Evolutionary conservation across 2,113 vertebrate genomes (phyloP), one percentile per base, ranked within the genome.

Genomic region (Platysteira castanea): DNA sequence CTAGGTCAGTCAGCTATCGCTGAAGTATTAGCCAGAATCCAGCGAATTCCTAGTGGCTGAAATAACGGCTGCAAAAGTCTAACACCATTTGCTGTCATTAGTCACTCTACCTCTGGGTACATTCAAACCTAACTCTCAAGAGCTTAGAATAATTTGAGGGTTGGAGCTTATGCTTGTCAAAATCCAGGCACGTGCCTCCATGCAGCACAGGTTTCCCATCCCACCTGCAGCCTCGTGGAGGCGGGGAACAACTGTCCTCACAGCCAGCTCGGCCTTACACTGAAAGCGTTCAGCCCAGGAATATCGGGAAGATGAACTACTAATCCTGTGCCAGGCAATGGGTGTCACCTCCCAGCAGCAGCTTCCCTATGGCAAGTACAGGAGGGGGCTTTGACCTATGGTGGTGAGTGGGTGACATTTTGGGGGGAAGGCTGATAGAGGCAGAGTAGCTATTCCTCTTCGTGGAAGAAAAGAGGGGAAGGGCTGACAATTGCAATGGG

Each of bases 1-100:
- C 92, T 97, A 94, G 93, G 95, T 95, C 95, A 97, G 82, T 11
- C 70, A 91, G 84, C 90, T 91, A 56, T 57, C 22, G 26, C 91
- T 80, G 24, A 65, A 69, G 79, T 44, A 91, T 91, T 93, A 91
- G 44, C 53, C 63, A 83, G 91, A 79, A 96, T 69, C 33, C 84
- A 50, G 87, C 4, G 30, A 80, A 83, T 86, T 91, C 82, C 87
- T 91, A 18, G 46, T 86, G 75, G 90, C 87, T 82, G 63, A 69
- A 96, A 80, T 74, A 97, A 77, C 15, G 12, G 82, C 19, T 77
- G 92, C 39, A 69, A 13, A 50, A 85, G 35, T 26, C 92, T 67
- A 74, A 80, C 39, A 26, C 54, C 76, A 19, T 80, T 90, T 88
- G 69, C 79, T 59, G 89, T 50, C 73, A 47, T 77, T 80, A 90